Conservation (phyloP, 1,140 invertebrate genomes). For the Muscidifurax raptorellus region DNA sequence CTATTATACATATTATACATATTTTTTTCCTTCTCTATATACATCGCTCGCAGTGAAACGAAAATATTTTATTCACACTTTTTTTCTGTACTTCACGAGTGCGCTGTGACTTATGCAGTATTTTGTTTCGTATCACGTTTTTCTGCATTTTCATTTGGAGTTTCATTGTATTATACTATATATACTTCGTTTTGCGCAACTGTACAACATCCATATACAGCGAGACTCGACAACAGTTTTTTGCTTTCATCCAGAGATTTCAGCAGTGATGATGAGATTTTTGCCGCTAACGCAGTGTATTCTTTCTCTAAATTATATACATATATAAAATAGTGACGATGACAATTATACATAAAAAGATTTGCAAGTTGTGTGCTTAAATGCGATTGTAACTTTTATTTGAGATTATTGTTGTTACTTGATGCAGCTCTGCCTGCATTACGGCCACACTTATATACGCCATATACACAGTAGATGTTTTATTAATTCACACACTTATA, state of each 20-base stretch:
- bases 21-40: constrained; percentile 32
- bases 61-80: constrained; percentile 16
- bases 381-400: constrained; percentile 30
- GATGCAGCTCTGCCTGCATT: neutral
- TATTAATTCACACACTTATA: neutral
- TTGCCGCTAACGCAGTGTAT: constrained; percentile 40
- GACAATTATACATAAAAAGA: constrained; percentile 24
- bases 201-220: neutral
- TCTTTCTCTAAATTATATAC: constrained; percentile 17
- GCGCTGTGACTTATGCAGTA: neutral
- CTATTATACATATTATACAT: neutral
- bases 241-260: neutral
- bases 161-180: constrained; percentile 20
- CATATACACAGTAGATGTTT: constrained; percentile 38
- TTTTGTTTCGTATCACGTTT: constrained; percentile 27
- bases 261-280: neutral
- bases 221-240: constrained; percentile 26
- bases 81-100: constrained; percentile 33
- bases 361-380: constrained; percentile 53
- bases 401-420: constrained; percentile 9
- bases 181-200: constrained; percentile 10
- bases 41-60: neutral
- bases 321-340: neutral
- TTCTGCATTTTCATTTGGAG: constrained; percentile 21
- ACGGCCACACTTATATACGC: neutral